Conservation (phyloP, 1,140 invertebrate species). For the Meloidogyne hapla region DNA sequence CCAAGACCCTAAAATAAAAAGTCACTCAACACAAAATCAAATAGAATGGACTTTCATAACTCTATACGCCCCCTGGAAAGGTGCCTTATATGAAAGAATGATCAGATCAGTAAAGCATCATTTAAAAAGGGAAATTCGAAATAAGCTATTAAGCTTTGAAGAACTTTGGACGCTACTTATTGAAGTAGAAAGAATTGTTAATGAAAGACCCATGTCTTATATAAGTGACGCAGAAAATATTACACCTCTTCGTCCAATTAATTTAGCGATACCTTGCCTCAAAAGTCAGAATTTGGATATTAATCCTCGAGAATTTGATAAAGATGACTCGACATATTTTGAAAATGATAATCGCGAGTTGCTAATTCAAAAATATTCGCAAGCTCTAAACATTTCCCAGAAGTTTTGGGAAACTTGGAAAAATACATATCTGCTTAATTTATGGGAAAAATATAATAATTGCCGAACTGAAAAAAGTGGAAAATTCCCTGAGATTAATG, state of each 20-base stretch:
- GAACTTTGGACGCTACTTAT: not conserved
- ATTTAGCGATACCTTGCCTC: not conserved
- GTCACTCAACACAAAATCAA: not conserved
- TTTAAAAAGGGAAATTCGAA: constrained; percentile 12
- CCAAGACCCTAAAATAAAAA: not conserved
- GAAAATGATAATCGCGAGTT: not conserved
- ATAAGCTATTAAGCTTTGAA: constrained; percentile 12
- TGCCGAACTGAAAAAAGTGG: not conserved
- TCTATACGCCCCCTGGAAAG: not conserved
- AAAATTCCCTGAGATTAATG: not conserved
- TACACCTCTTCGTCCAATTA: not conserved
- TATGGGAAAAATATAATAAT: not conserved
- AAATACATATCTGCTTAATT: not conserved
- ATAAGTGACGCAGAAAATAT: not conserved
- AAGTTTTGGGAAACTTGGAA: constrained; percentile 15
- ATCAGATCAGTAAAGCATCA: constrained; percentile 6
- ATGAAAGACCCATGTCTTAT: not conserved
- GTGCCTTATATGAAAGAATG: not conserved
- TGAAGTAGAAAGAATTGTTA: constrained; percentile 3
- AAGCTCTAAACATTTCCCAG: not conserved
- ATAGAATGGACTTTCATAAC: constrained; percentile 2
- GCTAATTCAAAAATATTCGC: not conserved
- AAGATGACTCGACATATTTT: not conserved
- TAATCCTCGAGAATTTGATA: not conserved
- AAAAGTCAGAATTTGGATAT: not conserved